phyloP scores from a whole-genome alignment of 2,888 invertebrate species.

The Phalera bucephala region DNA sequence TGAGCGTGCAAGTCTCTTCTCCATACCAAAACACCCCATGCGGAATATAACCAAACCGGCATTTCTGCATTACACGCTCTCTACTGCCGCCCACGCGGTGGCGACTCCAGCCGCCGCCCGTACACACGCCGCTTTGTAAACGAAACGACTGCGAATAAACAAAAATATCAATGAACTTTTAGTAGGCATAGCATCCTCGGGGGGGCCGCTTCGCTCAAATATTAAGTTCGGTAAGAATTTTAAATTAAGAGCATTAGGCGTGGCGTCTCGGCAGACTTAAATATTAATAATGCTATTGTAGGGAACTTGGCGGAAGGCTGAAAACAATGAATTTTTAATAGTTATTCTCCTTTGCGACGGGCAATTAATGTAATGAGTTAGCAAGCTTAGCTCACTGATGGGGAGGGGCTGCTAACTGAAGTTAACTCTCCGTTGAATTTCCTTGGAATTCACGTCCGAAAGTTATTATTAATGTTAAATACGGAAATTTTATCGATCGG shows the following conservation, averaged over 20 bases:
- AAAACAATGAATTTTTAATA: slow-evolving; percentile 76
- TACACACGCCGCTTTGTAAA: slow-evolving; percentile 52
- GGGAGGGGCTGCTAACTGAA: slow-evolving; percentile 40
- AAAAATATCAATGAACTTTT: slow-evolving; percentile 42
- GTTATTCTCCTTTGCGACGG: slow-evolving; percentile 65
- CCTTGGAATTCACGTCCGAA: slow-evolving; percentile 29
- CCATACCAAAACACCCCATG: slow-evolving; percentile 49
- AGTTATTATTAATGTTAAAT: slow-evolving; percentile 23
- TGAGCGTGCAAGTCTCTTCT: slow-evolving; percentile 68
- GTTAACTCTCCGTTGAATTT: slow-evolving; percentile 50
- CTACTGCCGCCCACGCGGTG: slow-evolving; percentile 50
- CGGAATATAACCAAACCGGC: slow-evolving; percentile 49
- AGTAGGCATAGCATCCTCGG: slow-evolving; percentile 50
- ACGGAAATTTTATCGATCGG: slow-evolving; percentile 8
- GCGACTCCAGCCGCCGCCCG: slow-evolving; percentile 16
- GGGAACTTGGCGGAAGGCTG: slow-evolving; percentile 56
- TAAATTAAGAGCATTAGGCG: slow-evolving; percentile 73
- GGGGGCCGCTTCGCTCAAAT: slow-evolving; percentile 67
- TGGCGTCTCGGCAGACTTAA: slow-evolving; percentile 69
- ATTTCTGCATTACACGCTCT: slow-evolving; percentile 47
- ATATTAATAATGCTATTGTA: slow-evolving; percentile 75
- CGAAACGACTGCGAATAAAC: slow-evolving; percentile 60
- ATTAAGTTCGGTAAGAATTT: slow-evolving; percentile 79
- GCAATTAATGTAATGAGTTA: slow-evolving; percentile 73
- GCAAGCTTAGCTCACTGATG: slow-evolving; percentile 52